These are phyloP conservation scores for Drosophila ambigua DNA, from an alignment of 1,140 invertebrate genomes.

Conservation along the genomic window DNA sequence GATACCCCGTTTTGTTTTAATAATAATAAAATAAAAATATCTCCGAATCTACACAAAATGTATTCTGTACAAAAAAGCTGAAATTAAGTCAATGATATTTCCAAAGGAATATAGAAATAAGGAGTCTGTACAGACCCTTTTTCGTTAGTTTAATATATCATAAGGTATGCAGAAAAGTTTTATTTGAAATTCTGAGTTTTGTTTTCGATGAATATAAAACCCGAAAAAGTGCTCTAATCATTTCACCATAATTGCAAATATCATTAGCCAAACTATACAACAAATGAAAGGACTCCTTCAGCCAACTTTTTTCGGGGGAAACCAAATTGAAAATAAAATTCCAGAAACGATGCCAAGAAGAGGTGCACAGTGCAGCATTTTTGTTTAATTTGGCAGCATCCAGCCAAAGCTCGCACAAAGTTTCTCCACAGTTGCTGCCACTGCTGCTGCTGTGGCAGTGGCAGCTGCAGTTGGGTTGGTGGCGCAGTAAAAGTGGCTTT, in stretches of 20 bases:
- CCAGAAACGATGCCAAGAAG: slow-evolving; percentile 4
- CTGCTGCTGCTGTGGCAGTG: slow-evolving; percentile 12
- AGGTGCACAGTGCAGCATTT: slow-evolving; percentile 30
- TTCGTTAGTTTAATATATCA: too few species aligned
- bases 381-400: slow-evolving; percentile 72
- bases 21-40: neutral
- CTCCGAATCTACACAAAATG: too few species aligned
- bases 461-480: slow-evolving; percentile 42
- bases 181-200: too few species aligned
- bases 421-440: slow-evolving; percentile 34
- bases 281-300: slow-evolving; percentile 35
- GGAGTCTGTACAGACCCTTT: too few species aligned
- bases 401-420: slow-evolving; percentile 28
- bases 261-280: slow-evolving; percentile 6
- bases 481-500: slow-evolving; percentile 83
- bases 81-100: too few species aligned
- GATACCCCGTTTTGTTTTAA: too few species aligned
- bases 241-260: too few species aligned
- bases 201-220: too few species aligned
- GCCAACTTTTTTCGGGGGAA: slow-evolving; percentile 9
- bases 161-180: too few species aligned
- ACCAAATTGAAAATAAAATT: slow-evolving; percentile 47
- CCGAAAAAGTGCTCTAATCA: too few species aligned
- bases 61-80: too few species aligned
- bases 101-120: too few species aligned